A percentile compares a stretch with the other conserved stretches of the same genome.
phyloP scores from a whole-genome alignment of 2,113 vertebrate species.

The Gobiocypris rarus region DNA sequence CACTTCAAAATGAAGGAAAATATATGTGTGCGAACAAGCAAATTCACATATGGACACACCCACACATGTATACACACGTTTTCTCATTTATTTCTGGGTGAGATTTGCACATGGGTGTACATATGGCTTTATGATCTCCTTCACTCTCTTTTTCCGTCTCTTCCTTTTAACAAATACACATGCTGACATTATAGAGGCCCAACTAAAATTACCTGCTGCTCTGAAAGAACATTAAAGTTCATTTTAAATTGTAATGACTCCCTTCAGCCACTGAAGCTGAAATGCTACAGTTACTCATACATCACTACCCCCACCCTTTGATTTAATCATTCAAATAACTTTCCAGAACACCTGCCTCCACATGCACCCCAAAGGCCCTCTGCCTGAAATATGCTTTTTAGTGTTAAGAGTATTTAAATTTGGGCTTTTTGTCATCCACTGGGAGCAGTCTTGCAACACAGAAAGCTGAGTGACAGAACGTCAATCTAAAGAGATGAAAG shows the following conservation, averaged over 20 bases:
- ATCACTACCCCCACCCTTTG: slow-evolving; percentile 63
- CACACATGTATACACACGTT: slow-evolving; percentile 26
- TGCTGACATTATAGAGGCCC: slow-evolving; percentile 46
- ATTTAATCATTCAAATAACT: slow-evolving; percentile 67
- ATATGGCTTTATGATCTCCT: slow-evolving; percentile 9
- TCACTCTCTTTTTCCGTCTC: neutral
- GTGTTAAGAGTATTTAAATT: slow-evolving; percentile 20
- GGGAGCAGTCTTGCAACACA: neutral
- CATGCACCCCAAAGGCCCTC: slow-evolving; percentile 17
- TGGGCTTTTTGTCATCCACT: slow-evolving; percentile 12
- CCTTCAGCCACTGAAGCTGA: slow-evolving; percentile 78
- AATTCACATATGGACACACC: neutral
- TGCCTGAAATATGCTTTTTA: slow-evolving; percentile 37
- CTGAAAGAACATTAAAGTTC: slow-evolving; percentile 75
- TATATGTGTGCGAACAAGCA: slow-evolving; percentile 56
- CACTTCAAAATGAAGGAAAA: slow-evolving; percentile 49
- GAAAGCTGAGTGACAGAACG: neutral
- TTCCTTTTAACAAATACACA: slow-evolving; percentile 15
- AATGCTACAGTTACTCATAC: slow-evolving; percentile 67
- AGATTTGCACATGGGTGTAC: neutral
- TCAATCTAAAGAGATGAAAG: neutral
- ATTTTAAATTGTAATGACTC: slow-evolving; percentile 78
- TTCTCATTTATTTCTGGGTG: slow-evolving; percentile 8
- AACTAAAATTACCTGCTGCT: slow-evolving; percentile 71
- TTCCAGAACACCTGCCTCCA: slow-evolving; percentile 58